Base-by-base conservation (phyloP, 2,797 vertebrate species). In the Ispidina lecontei region DNA sequence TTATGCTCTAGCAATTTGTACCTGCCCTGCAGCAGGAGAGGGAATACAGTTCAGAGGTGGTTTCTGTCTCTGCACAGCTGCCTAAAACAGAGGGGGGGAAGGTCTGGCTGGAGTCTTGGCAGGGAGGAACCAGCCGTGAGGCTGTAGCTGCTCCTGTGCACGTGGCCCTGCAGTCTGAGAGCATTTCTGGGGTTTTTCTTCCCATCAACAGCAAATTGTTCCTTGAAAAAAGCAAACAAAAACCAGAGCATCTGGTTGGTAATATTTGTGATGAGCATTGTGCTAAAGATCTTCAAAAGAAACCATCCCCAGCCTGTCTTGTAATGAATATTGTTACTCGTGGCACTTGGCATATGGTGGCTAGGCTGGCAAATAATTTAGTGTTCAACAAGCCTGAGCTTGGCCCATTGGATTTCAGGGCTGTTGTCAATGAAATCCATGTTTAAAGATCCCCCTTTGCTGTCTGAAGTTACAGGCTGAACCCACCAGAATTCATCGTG, bases 201-300 rank as follows among this genome's bases (percentile, higher is more conserved):
- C 44, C 10, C 28, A 3, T 59, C 46, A 25, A 22, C 10, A 68
- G 41, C 47, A 44, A 41, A 43, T 86, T 65, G 52, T 74, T 79
- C 68, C n/a, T 65, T 68, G 68, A 49, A 54, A 79, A 86, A 90
- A 51, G 12, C 22, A 46, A 73, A 89, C 39, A 49, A 76, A 86
- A 90, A 51, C 18, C 22, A 49, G 76, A 89, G 44, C 85, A 93
- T 91, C 92, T 95, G 91, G 60, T 59, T 79, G 51, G 12, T 79
- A 77, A 26, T 82, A 87, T 84, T 90, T 79, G 43, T 77, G 84
- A 71, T 84, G 78, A 93, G 79, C 31, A 3, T 55, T 12, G 8
- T 72, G 78, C 73, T 83, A 41, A 91, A 88, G 35, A 73, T 84
- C 84, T 86, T 84, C 44, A 84, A 89, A 95, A 78, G 76, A 87